phyloP scores from a whole-genome alignment of 2,888 invertebrate genomes.

The Tuberolachnus salignus region DNA sequence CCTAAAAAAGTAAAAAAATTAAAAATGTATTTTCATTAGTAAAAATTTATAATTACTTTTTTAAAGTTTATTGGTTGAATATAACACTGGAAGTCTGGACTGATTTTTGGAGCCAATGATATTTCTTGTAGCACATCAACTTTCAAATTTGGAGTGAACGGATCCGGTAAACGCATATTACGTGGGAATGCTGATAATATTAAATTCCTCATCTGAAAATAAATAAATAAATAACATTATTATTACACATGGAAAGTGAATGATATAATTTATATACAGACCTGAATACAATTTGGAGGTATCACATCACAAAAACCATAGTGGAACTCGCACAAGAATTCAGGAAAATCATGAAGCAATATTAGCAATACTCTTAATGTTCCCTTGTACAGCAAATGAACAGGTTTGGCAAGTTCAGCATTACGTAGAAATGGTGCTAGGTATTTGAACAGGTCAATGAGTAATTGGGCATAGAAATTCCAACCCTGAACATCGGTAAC shows the following conservation, averaged over 20 bases:
- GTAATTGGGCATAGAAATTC: conserved; percentile 95
- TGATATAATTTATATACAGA: conserved; percentile 4
- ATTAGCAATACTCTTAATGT: conserved; percentile 93
- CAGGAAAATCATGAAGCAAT: conserved; percentile 97
- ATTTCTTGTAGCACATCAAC: conserved; percentile 91
- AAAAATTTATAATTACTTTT: conserved; percentile 65
- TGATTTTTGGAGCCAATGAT: conserved; percentile 83
- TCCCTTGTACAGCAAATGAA: conserved; percentile 93
- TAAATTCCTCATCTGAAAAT: conserved; percentile 85
- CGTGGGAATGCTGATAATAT: conserved; percentile 97
- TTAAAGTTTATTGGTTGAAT: conserved; percentile 89
- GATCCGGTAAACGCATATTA: conserved; percentile 97
- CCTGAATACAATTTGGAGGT: conserved; percentile 95
- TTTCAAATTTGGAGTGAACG: conserved; percentile 96
- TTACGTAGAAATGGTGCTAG: conserved; percentile 95
- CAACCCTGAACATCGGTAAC: conserved; percentile 69
- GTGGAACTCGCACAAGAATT: conserved; percentile 98
- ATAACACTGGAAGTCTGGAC: conserved; percentile 83
- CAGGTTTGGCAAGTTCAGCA: conserved; percentile 93
- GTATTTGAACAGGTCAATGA: conserved; percentile 95
- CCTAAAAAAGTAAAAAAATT: conserved; percentile 62
- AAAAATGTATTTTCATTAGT: too few species aligned
- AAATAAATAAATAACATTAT: conserved; percentile 5
- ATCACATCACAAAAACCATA: conserved; percentile 99
- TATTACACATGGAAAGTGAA: background rate